Evolutionary conservation across 2,797 vertebrate species (phyloP), one percentile per base, ranked within the genome.

Genomic region (Gymnothorax javanicus): DNA sequence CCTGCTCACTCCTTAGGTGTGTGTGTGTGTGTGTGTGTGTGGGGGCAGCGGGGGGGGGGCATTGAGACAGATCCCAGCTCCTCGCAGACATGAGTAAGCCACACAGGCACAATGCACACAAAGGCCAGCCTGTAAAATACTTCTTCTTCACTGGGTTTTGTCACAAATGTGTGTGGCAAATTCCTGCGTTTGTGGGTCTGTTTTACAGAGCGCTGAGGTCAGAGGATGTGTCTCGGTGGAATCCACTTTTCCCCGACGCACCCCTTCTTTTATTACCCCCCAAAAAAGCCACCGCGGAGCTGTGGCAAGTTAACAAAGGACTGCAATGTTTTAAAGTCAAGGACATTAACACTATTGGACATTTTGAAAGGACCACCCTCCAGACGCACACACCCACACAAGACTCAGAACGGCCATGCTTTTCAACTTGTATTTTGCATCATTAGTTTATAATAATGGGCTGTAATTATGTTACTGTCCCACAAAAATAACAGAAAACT

Each of bases 181-280:
- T 94, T 93, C 93, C 92, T 94, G 90, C 50, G 64, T 93, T 94
- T 94, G 93, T 95, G 92, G 93, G 93, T 91, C 89, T 88, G 89
- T 81, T 90, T 85, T 50, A 87, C 87, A 92, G 92, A 90, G 88
- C 87, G 88, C 91, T 88, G 91, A 91, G 93, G 93, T 93, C 91
- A 92, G 90, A 84, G 91, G 85, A 86, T 91, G 59, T 89, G 90
- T 88, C 79, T 81, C 90, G 90, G 91, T 94, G 92, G 91, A 92
- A 92, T 85, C 7, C 57, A 69, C 59, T 62, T 83, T 71, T 77
- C 86, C 81, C 59, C 77, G 64, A 43, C 33, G 25, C 27, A 43
- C 23, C n/a, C 56, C 13, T 71, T 25, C 64, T 62, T 23, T 64
- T 56, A 25, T 25, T 87, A 85, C 90, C 88, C 88, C 89, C 88